Conservation (phyloP, 1,140 invertebrate species). For the Mactra quadrangularis region DNA sequence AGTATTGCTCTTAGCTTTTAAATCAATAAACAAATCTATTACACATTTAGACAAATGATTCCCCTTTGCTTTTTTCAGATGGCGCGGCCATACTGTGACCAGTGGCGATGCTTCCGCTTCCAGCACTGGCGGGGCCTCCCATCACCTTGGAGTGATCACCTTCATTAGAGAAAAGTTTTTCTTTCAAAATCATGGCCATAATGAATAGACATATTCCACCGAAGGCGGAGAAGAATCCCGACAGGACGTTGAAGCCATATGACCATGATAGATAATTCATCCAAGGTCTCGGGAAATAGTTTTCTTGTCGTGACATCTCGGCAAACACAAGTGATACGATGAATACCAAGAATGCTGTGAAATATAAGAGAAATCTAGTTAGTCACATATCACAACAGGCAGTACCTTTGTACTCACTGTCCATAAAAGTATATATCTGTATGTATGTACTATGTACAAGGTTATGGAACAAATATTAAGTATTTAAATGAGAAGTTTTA, state of each 20-base stretch:
- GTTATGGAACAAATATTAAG: too few species aligned
- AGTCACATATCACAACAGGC: too few species aligned
- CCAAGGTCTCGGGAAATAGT: constrained; percentile 97
- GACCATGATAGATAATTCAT: constrained; percentile 98
- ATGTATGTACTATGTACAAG: too few species aligned
- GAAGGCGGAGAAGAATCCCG: constrained; percentile 88
- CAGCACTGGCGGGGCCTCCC: neutral
- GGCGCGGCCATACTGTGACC: neutral
- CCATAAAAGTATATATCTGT: too few species aligned
- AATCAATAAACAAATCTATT: too few species aligned
- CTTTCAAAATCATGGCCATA: constrained; percentile 73
- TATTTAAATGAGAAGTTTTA: too few species aligned
- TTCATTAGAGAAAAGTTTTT: constrained; percentile 60
- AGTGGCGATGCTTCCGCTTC: constrained; percentile 46
- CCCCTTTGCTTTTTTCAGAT: constrained; percentile 36
- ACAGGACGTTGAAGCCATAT: constrained; percentile 95
- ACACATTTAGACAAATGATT: constrained; percentile 25
- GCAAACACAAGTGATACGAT: constrained; percentile 94
- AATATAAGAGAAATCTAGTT: too few species aligned
- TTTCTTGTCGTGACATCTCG: constrained; percentile 93
- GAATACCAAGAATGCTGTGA: constrained; percentile 77
- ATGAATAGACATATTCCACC: constrained; percentile 78
- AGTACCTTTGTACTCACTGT: too few species aligned
- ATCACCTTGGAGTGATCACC: constrained; percentile 55
- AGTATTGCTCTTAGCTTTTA: too few species aligned